Evolutionary conservation across 2,888 invertebrate species (phyloP), one percentile per base, ranked within the genome.

Genomic region (Sphaerophoria taeniata): DNA sequence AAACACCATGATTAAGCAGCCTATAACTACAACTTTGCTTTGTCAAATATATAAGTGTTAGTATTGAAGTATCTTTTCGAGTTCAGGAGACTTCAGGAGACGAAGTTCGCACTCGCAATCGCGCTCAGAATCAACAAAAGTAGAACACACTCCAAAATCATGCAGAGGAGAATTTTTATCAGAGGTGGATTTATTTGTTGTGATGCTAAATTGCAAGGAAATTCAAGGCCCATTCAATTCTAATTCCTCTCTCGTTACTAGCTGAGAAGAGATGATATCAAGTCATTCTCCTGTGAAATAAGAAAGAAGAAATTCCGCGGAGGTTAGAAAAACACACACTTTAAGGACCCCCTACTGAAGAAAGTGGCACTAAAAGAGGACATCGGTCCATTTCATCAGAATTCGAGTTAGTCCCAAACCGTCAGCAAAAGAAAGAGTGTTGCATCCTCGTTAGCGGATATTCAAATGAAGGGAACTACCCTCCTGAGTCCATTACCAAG

Each of bases 381-480:
- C 85, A 85, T 76, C 69, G 63, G 76, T 81, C 75, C 61, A 81
- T 78, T 53, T 79, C 70, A 69, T 70, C 70, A 53, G 12, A 14
- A 39, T 16, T 9, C 47, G 43, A 69, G 39, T 14, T 75, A 31
- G 43, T 53, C 43, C 24, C 47, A 73, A 73, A 76, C 73, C 78
- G 70, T 70, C 51, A 83, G 65, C 72, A 16, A 31, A 43, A 47
- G 51, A 74, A 36, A 39, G 67, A 11, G 47, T 6, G 39, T 12
- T 56, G 11, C 73, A 84, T 84, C 85, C 76, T 77, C 51, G 85
- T 81, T 85, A 81, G 69, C 76, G 70, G 70, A 76, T 85, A 85
- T 85, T 85, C 85, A 85, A 85, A 85, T 85, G 73, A 31, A 24
- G 24, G 24, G 2, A 2, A 24, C 24, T 24, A 1, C 24, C 24